Base-by-base conservation (phyloP, 37 sponge, comb jelly and placozoan genomes). In the Aplysina aerophoba region DNA sequence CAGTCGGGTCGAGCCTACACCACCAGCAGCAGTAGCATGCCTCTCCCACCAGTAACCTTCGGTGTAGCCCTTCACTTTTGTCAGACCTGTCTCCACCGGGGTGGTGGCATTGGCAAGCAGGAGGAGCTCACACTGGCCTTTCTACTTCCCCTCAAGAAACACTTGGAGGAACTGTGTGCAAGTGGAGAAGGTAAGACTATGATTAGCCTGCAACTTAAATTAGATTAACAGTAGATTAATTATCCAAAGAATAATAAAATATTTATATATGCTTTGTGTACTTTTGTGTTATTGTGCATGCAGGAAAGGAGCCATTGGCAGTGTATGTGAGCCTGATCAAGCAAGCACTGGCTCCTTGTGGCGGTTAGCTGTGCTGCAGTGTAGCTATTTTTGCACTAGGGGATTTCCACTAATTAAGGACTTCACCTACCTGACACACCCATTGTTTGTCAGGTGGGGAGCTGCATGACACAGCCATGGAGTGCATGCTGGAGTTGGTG, bases 331-430 rank as follows among this genome's bases (percentile, higher is more conserved):
- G 84, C 33, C 74, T 92, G 15, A 83, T 89, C 53, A 84, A 86
- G 72, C 84, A 89, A 59, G 88, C 87, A 12, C 40, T 92, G 65
- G 62, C 87, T 59, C 87, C 90, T 20, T 83, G 84, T 39, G 93
- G 84, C 79, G 87, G 93, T 92, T 71, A 19, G 40, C 25, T 28
- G 28, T 28, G 12, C 6, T n/a, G 8, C 50, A 44, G 50, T 44
- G 50, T 8, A 44, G 50, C 50, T 44, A 8, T 3, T 44, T 3
- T 11, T 44, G 50, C 50, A 44, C 50, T 44, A 44, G 50, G 50
- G 50, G 50, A 44, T 44, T 11, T 8, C n/a, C n/a, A n/a, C n/a
- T n/a, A n/a, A n/a, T n/a, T n/a, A n/a, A n/a, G n/a, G n/a, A n/a
- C n/a, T n/a, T n/a, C n/a, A n/a, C n/a, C n/a, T n/a, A n/a, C n/a